Evolutionary conservation across 2,797 vertebrate species (phyloP), one percentile per base, ranked within the genome.

Genomic region (Bradypodion pumilum): DNA sequence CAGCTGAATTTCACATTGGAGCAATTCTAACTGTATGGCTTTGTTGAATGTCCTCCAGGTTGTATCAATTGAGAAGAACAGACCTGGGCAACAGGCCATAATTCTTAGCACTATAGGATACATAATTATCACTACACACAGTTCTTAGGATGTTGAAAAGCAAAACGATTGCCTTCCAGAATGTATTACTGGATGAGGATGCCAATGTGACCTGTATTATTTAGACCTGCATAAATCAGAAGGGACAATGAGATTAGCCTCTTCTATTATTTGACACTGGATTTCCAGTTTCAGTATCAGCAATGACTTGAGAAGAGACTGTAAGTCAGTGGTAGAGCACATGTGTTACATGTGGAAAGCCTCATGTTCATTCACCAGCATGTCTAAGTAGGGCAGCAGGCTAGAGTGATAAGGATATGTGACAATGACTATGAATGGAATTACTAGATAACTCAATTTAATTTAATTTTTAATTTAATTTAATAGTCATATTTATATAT

Each of bases 1-100:
- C 74, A 77, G 15, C 56, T 82, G 42, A 49, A 81, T 75, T 69
- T 69, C n/a, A 76, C 27, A 52, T 52, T 85, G 56, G 32, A 49
- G 21, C 5, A 21, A 37, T 85, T 74, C 35, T 73, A n/a, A 65
- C 40, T 40, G 49, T 68, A 7, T 40, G 63, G 40, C 32, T 78
- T 21, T 12, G 27, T 77, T 2, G 15, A 4, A 42, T 32, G 35
- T 69, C 29, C 10, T 68, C 35, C 29, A 72, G 60, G 21, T 73
- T 19, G 49, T 42, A 74, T 23, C 27, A 81, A 16, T 21, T 35
- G 8, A 74, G 46, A 88, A 80, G 66, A 49, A 23, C 42, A 65
- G 35, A n/a, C 49, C 7, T 79, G 37, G 13, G 9, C 19, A 0
- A 62, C 76, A 88, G 80, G 86, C 60, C 66, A 60, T 59, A 42